A percentile compares a stretch with the other conserved stretches of the same genome.
These are phyloP conservation scores for Tenebrio molitor DNA, from an alignment of 1,140 invertebrate genomes.

Conservation along the genomic window DNA sequence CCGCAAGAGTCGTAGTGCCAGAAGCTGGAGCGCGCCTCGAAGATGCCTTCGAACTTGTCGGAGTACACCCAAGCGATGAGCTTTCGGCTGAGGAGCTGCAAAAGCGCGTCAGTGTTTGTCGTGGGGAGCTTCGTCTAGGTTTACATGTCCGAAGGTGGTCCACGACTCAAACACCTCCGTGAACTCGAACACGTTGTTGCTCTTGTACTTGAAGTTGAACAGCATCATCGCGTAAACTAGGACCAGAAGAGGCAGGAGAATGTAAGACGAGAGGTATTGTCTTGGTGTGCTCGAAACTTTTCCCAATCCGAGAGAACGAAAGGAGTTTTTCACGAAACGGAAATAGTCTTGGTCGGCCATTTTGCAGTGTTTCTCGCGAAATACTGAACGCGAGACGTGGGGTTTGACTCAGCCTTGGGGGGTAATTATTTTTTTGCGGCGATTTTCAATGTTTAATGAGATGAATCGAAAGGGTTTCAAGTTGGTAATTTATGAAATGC, in stretches of 20 bases:
- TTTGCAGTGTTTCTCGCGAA: not conserved
- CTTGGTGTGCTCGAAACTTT: not conserved
- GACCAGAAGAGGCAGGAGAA: not conserved
- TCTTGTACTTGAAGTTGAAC: not conserved
- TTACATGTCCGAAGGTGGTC: not conserved
- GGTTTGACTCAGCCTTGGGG: not conserved
- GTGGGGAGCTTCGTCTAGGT: not conserved
- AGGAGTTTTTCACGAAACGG: not conserved
- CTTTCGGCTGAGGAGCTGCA: not conserved
- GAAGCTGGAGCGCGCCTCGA: not conserved
- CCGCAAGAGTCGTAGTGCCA: not conserved
- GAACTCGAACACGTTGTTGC: not conserved
- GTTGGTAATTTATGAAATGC: too few relatives aligned
- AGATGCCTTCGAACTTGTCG: not conserved
- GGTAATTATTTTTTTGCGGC: not conserved
- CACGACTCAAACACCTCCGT: not conserved
- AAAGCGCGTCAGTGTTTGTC: not conserved
- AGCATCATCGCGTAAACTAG: not conserved
- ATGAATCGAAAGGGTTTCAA: too few relatives aligned
- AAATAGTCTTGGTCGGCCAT: not conserved
- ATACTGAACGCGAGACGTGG: not conserved
- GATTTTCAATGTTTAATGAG: too few relatives aligned
- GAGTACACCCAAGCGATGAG: not conserved
- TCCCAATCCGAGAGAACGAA: not conserved
- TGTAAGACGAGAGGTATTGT: not conserved